Percentiles rank a stretch among this genome's conserved stretches.
Conservation (phyloP, 64 coral and sea anemone genomes). For the Acropora tenuis region DNA sequence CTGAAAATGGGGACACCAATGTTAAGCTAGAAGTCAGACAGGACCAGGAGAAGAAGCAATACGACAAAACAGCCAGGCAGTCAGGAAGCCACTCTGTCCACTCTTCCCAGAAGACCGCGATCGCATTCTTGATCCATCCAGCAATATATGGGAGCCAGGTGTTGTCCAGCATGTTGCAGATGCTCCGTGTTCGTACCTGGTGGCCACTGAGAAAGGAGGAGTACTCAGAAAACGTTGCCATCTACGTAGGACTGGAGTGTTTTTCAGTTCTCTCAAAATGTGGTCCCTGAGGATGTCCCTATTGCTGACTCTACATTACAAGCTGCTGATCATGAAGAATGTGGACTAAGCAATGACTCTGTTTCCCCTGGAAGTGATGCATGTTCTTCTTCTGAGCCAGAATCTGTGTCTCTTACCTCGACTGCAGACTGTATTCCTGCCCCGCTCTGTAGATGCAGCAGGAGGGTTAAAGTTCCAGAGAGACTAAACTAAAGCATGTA, state of each 20-base stretch:
- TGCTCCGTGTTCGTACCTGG: conserved; percentile 32
- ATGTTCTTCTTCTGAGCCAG: background rate
- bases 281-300: background rate
- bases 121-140: background rate
- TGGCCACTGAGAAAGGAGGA: conserved; percentile 16
- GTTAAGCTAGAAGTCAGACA: conserved; percentile 8
- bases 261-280: background rate
- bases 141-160: conserved; percentile 30
- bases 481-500: conserved; percentile 12
- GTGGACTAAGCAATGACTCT: background rate
- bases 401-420: no score
- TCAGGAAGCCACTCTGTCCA: background rate
- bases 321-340: background rate
- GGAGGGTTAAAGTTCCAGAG: background rate
- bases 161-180: background rate
- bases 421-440: no score
- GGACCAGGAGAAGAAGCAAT: conserved; percentile 22
- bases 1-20: conserved; percentile 9
- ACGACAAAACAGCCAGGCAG: conserved; percentile 20
- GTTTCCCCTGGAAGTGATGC: background rate
- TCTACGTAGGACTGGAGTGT: background rate
- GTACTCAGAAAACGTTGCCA: conserved; percentile 12
- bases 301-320: background rate
- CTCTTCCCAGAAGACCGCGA: conserved; percentile 12
- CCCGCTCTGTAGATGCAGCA: background rate